Conservation (phyloP, 2,113 vertebrate species). For the Ceyx melanurus region DNA sequence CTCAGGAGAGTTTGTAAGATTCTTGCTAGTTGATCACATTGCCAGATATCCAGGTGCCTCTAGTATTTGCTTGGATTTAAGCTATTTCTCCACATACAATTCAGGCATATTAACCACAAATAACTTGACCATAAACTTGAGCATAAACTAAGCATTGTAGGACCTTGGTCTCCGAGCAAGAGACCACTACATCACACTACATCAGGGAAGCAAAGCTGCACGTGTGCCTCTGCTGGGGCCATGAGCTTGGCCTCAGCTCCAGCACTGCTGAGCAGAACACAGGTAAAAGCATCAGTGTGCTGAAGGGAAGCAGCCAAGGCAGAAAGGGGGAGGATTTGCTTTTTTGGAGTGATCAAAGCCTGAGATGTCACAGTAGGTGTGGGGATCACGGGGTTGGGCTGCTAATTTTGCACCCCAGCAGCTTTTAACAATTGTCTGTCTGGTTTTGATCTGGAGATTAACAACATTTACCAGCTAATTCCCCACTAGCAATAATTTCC, state of each 20-base stretch:
- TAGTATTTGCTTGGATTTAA: neutral
- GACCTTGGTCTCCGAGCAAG: neutral
- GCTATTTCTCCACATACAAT: neutral
- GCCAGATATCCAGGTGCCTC: rapidly evolving
- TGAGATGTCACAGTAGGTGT: neutral
- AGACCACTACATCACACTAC: too few species aligned
- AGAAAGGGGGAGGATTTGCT: neutral
- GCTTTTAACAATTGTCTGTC: neutral
- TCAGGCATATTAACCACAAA: neutral
- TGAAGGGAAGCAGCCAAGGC: neutral
- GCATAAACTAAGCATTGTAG: rapidly evolving
- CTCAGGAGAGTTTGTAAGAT: neutral
- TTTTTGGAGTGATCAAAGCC: neutral
- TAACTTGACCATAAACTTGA: neutral
- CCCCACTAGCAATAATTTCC: neutral
- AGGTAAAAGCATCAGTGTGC: rapidly evolving
- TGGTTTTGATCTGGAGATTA: neutral
- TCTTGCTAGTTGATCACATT: neutral
- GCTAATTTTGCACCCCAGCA: neutral
- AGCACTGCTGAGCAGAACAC: rapidly evolving
- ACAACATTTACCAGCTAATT: neutral
- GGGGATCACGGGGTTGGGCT: neutral
- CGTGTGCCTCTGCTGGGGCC: neutral
- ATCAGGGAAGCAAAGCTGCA: neutral
- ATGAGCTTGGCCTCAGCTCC: rapidly evolving